Conservation (phyloP, 92 coral and sea anemone species). For the Pocillopora grandis region DNA sequence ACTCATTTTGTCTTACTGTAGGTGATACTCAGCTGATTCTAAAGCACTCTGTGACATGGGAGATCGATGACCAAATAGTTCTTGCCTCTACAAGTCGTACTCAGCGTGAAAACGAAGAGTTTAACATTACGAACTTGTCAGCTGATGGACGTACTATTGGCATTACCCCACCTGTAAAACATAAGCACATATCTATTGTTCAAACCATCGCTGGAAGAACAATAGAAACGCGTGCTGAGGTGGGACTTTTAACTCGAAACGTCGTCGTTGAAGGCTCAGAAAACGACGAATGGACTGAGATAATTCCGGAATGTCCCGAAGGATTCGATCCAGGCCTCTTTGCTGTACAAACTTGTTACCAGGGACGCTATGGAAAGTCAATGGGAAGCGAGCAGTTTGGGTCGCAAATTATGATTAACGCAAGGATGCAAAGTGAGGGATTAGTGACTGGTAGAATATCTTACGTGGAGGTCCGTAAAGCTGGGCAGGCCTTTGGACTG, state of each 20-base stretch:
- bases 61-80: constrained; percentile 74
- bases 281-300: constrained; percentile 74
- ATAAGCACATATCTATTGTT: constrained; percentile 72
- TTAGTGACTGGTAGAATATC: constrained; percentile 86
- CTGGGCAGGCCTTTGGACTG: constrained; percentile 88
- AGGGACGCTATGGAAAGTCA: constrained; percentile 78
- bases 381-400: constrained; percentile 82
- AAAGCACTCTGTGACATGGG: constrained; percentile 80
- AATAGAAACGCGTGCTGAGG: constrained; percentile 88
- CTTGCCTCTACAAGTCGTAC: constrained; percentile 86
- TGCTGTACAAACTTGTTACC: constrained; percentile 85
- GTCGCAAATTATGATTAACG: constrained; percentile 88
- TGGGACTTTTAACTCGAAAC: constrained; percentile 93
- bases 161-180: constrained; percentile 63
- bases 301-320: constrained; percentile 64
- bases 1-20: neutral
- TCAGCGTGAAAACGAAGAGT: constrained; percentile 79
- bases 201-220: constrained; percentile 71
- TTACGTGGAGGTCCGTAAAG: constrained; percentile 80
- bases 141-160: constrained; percentile 64
- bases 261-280: constrained; percentile 91
- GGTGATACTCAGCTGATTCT: constrained; percentile 68
- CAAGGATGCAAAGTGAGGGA: constrained; percentile 69
- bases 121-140: constrained; percentile 63
- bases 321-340: constrained; percentile 89